Evolutionary conservation across 2,113 vertebrate genomes (phyloP), one percentile per base, ranked within the genome.

Genomic region (Leptosomus discolor): DNA sequence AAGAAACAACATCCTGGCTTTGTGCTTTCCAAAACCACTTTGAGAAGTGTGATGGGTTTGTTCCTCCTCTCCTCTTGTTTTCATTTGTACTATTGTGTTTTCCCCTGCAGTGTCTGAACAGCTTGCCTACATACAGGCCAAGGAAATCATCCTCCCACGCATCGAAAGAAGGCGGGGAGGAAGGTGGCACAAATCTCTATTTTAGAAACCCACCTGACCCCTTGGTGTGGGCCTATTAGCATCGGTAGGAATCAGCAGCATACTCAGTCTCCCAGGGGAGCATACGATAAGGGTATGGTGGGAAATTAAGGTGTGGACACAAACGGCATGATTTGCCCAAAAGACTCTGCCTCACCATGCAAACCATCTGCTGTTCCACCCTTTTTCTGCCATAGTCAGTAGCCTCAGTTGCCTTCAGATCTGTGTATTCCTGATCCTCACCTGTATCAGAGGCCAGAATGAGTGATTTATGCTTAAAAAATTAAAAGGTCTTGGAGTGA

Each of bases 1-100:
- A 94, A 87, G 92, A 82, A 97, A 88, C 48, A 92, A 94, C 77
- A 79, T 95, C 78, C 81, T 82, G 58, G 53, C 89, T 94, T 64
- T 84, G 76, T 43, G 60, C 68, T 95, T 94, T 86, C 83, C 64
- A 80, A 75, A 95, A 82, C 39, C 77, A 54, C 80, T 91, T 82
- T 45, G 86, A 73, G 74, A 71, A 92, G 61, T 0, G 0, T 43
- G 77, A 90, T 32, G 69, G 41, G 41, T 56, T 92, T 79, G 81
- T 46, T 92, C 65, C 75, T 81, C 51, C 68, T 75, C 71, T 73
- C 32, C 39, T 88, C 61, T 94, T 93, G 64, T 85, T 94, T 95
- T 96, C 67, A 43, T 65, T 83, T 85, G n/a, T 39, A 61, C 39
- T 30, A 29, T 2, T 83, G 57, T 56, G 53, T 53, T 88, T 83